Base-by-base conservation (phyloP, 2,113 vertebrate species). In the Prunella fulvescens region DNA sequence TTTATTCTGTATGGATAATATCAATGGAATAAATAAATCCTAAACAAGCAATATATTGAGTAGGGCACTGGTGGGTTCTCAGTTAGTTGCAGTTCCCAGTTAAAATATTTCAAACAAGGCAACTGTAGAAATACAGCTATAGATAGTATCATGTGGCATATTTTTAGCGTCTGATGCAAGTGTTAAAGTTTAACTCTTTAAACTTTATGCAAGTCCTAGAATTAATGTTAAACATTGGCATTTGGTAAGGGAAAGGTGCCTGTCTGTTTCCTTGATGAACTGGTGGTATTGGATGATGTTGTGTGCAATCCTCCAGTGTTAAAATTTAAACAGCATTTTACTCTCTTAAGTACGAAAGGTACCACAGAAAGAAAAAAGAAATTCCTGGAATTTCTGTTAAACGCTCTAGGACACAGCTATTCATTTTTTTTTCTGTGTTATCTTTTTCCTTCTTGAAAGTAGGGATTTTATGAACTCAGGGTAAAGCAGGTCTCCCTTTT, bases 111-210 rank as follows among this genome's bases (percentile, higher is more conserved):
- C 94, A 87, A 91, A 95, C 61, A 81, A 73, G 81, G 72, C 92
- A 90, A 95, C 51, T 90, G 84, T 78, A 90, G 94, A 97, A 98
- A 96, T 98, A 74, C 58, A 81, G 60, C 83, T 97, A 93, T 93
- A 93, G 93, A 92, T 93, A 96, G 97, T 95, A 93, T 96, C 96
- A 73, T 83, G n/a, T 92, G 96, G 89, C 97, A 88, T 98, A 97
- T 97, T 97, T 97, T 98, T 96, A 97, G 84, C 92, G 71, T 96
- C 66, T 97, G 95, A 96, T 97, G 91, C 89, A 97, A 97, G 93
- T 61, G 97, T 91, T 96, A 73, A 96, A 86, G 31, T 79, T 91
- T n/a, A 90, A 69, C 89, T 82, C 53, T 37, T 91, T 33, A 81
- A 86, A 83, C 69, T 92, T 77, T 33, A 47, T 45, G 42, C 10